These are phyloP conservation scores for Drosophila austrosaltans DNA, from an alignment of 2,888 invertebrate species.

Conservation along the genomic window DNA sequence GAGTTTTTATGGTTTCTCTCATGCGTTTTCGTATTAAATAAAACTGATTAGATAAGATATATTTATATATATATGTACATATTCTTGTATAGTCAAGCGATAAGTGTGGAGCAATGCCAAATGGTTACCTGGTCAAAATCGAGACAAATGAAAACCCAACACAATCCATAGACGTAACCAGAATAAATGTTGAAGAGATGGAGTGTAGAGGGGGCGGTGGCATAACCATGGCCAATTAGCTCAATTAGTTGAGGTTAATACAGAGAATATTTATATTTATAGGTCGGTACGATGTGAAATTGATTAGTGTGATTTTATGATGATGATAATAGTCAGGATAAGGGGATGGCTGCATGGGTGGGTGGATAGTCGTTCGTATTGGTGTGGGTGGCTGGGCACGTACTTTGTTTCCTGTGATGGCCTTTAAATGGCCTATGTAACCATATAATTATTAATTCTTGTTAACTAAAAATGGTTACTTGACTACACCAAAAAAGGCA, in stretches of 20 bases:
- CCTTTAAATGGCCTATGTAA: constrained; percentile 62
- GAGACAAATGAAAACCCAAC: constrained; percentile 1
- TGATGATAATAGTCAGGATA: constrained; percentile 14
- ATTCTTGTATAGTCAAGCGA: constrained; percentile 33
- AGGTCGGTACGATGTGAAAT: constrained; percentile 48
- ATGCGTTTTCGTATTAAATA: constrained; percentile 68
- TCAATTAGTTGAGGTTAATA: constrained; percentile 70
- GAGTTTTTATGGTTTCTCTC: constrained; percentile 64
- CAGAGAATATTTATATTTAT: constrained; percentile 53
- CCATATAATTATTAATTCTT: constrained; percentile 62
- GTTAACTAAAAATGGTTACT: constrained; percentile 69
- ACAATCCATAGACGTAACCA: constrained; percentile 31
- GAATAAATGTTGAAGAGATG: constrained; percentile 26
- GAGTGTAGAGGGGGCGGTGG: constrained; percentile 15
- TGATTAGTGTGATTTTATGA: constrained; percentile 54
- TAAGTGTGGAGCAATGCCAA: constrained; percentile 31
- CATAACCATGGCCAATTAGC: constrained; percentile 65
- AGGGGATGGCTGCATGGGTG: background rate
- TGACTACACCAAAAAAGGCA: constrained; percentile 49
- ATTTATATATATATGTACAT: constrained; percentile 4
- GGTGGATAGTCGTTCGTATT: background rate
- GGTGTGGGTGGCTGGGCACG: constrained; percentile 39
- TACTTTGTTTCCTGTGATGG: constrained; percentile 48
- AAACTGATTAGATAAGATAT: constrained; percentile 71
- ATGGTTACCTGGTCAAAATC: constrained; percentile 31